These are phyloP conservation scores for Percopsis transmontana DNA, from an alignment of 2,113 vertebrate genomes.

Conservation along the genomic window DNA sequence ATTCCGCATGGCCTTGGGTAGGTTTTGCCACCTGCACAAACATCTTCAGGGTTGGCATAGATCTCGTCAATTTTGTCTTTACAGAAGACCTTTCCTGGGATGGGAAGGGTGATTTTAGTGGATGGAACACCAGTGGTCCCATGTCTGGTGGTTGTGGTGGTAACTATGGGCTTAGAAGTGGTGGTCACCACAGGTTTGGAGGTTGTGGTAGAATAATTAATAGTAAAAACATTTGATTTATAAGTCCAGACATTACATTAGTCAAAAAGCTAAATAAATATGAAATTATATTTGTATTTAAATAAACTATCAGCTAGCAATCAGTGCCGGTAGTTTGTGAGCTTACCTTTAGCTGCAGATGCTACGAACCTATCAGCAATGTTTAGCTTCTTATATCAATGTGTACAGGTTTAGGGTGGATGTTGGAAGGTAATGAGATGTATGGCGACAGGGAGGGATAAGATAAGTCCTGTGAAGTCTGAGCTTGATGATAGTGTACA, in stretches of 20 bases:
- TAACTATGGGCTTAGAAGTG: background rate
- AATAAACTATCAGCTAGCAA: no score
- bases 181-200: conserved; percentile 20
- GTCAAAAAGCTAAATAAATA: no score
- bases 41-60: conserved; percentile 38
- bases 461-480: conserved; percentile 40
- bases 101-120: conserved; percentile 42
- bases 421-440: background rate
- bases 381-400: conserved; percentile 18
- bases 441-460: conserved; percentile 30
- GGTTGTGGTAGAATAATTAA: conserved; percentile 37
- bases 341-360: conserved; percentile 11
- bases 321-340: background rate
- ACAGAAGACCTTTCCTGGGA: conserved; percentile 57
- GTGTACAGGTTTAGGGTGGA: background rate
- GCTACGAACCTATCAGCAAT: background rate
- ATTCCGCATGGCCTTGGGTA: conserved; percentile 20
- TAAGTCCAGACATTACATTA: no score
- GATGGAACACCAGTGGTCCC: conserved; percentile 1
- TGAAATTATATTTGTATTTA: no score
- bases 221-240: no score
- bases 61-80: conserved; percentile 54
- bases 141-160: conserved; percentile 41
- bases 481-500: conserved; percentile 23
- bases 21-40: conserved; percentile 47